These are phyloP conservation scores for Euphonia xanthogaster DNA, from an alignment of 2,797 vertebrate genomes.

Conservation along the genomic window DNA sequence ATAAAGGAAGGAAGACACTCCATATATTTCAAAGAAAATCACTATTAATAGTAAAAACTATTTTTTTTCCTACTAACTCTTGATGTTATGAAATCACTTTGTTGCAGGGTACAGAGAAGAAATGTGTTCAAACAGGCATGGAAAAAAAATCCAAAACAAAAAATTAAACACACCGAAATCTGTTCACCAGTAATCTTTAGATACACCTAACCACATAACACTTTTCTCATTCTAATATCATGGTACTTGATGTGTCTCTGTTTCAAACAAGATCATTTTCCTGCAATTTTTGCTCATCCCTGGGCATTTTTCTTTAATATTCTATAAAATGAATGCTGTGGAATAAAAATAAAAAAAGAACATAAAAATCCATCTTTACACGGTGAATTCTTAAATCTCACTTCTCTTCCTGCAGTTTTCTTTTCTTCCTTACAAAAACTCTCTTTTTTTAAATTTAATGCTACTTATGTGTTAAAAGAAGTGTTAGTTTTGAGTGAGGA, in stretches of 20 bases:
- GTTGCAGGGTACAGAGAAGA: neutral
- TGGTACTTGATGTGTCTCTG: neutral
- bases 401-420: neutral
- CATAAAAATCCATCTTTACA: neutral
- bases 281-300: neutral
- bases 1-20: neutral
- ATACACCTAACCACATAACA: neutral
- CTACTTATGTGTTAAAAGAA: neutral
- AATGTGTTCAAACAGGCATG: neutral
- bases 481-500: neutral
- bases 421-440: neutral
- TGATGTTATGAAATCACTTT: neutral
- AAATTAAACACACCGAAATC: neutral
- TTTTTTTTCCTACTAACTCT: neutral
- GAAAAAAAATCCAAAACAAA: neutral
- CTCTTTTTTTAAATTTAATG: neutral
- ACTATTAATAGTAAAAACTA: neutral
- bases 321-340: neutral
- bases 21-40: neutral
- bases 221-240: neutral
- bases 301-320: neutral
- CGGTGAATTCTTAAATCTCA: neutral
- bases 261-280: neutral
- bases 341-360: neutral
- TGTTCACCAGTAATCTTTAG: neutral